Evolutionary conservation across 1,140 invertebrate species (phyloP).

Genomic region (Riptortus pedestris): DNA sequence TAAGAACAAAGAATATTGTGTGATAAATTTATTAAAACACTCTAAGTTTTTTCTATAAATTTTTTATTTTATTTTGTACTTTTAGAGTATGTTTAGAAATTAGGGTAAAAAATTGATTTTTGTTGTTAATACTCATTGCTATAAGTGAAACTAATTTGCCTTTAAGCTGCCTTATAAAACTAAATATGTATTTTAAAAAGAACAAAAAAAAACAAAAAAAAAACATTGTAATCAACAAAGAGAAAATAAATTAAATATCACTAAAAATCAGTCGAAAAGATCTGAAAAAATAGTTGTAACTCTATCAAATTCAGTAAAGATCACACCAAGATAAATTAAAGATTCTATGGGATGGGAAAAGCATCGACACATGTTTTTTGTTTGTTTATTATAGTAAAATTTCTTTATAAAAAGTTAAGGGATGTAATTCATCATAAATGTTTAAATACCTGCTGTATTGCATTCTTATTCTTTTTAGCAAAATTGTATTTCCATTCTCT

Average conservation of each 20-base stretch:
- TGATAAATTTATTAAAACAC: slow-evolving; percentile 7
- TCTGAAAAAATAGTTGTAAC: background rate
- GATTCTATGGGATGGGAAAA: background rate
- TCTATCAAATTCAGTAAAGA: background rate
- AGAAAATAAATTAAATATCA: background rate
- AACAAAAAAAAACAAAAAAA: background rate
- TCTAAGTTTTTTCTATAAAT: background rate
- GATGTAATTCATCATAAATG: no score
- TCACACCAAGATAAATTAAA: background rate
- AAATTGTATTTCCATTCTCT: no score
- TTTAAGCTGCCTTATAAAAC: slow-evolving; percentile 15
- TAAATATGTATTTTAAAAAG: background rate
- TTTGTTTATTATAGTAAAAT: no score
- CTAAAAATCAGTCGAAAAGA: background rate
- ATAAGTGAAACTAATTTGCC: slow-evolving; percentile 18
- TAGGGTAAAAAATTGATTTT: background rate
- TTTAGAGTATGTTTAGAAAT: slow-evolving; percentile 11
- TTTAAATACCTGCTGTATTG: no score
- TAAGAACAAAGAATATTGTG: slow-evolving; percentile 6
- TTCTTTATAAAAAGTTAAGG: no score
- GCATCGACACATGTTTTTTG: no score
- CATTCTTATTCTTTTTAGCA: no score
- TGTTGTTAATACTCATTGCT: slow-evolving; percentile 7
- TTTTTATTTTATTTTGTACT: background rate
- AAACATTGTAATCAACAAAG: background rate